Percentiles rank a stretch among this genome's conserved stretches.
These are phyloP conservation scores for Craterocephalus amniculus DNA, from an alignment of 2,797 vertebrate genomes.

Conservation along the genomic window DNA sequence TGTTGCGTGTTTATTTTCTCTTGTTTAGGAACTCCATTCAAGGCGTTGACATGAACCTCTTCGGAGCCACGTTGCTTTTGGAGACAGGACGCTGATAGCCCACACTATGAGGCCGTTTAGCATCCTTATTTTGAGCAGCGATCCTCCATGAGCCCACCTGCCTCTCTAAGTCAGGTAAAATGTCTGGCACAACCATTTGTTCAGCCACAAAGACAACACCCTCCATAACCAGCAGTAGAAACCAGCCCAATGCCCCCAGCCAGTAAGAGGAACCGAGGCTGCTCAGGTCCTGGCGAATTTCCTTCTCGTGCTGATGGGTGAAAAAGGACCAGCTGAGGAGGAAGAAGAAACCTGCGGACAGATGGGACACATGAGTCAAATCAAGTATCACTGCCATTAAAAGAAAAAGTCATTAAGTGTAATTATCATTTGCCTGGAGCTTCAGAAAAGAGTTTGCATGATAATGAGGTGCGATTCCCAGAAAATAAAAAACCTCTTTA, in stretches of 20 bases:
- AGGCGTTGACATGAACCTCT: slow-evolving; percentile 59
- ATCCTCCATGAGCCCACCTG: slow-evolving; percentile 58
- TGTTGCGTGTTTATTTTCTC: neutral
- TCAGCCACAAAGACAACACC: slow-evolving; percentile 68
- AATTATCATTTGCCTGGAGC: slow-evolving; percentile 55
- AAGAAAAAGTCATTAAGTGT: slow-evolving; percentile 47
- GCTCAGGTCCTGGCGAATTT: slow-evolving; percentile 73
- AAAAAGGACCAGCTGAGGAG: slow-evolving; percentile 84
- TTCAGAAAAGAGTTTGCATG: slow-evolving; percentile 53
- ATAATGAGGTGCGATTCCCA: slow-evolving; percentile 64
- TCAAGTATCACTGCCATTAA: slow-evolving; percentile 20
- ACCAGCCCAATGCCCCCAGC: slow-evolving; percentile 81
- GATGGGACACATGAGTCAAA: slow-evolving; percentile 28
- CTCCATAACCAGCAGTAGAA: slow-evolving; percentile 62
- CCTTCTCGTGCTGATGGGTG: slow-evolving; percentile 76
- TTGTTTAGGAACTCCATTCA: slow-evolving; percentile 42
- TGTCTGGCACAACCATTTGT: slow-evolving; percentile 75
- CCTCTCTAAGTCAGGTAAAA: slow-evolving; percentile 74
- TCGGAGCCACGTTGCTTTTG: slow-evolving; percentile 20
- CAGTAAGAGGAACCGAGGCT: slow-evolving; percentile 77
- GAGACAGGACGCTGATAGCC: slow-evolving; percentile 20
- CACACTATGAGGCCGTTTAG: slow-evolving; percentile 53
- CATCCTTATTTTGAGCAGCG: slow-evolving; percentile 20
- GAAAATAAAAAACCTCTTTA: slow-evolving; percentile 46
- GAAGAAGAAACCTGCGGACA: slow-evolving; percentile 83